Base-by-base conservation (phyloP, 2,797 vertebrate genomes). In the Vireo griseus region DNA sequence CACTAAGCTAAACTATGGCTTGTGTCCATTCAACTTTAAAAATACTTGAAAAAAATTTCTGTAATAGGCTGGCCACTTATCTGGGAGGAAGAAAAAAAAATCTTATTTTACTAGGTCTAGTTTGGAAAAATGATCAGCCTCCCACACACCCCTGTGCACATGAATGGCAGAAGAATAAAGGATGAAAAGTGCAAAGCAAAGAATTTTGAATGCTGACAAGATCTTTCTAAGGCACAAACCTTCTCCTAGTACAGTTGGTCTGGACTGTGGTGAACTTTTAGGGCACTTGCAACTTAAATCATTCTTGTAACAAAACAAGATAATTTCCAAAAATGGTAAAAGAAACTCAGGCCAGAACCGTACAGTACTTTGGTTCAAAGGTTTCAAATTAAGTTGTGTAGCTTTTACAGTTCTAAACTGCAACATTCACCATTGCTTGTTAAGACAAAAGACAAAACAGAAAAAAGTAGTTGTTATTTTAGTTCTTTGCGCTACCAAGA, bases 311-410 rank as follows among this genome's bases (percentile, higher is more conserved):
- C 74, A 92, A 97, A 97, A 85, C 92, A 92, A 97, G 26, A 57
- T 52, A 44, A 95, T 89, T 95, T 95, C 96, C 95, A 97, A 97
- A 97, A 95, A 96, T 81, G 96, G 95, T 88, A 96, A 95, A 94
- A 33, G 39, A 81, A 80, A 84, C 68, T 95, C 81, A 86, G 73
- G 66, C 93, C 90, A 96, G 91, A 95, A 88, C 69, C 52, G 15
- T 47, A 55, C 47, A 73, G 84, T 73, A 92, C 85, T 90, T 94
- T 67, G n/a, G 48, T 90, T 95, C 90, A 95, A 84, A 92, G 81
- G 66, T 3, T 95, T 62, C 84, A 94, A 96, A 92, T 89, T 85
- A 91, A 86, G 86, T 51, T 86, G 45, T 40, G 52, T 54, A 88
- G 76, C 42, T 95, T 86, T 76, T 91, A 88, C 59, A 86, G 51